Percentiles rank a stretch among this genome's conserved stretches.
These are phyloP conservation scores for Oceanites oceanicus DNA, from an alignment of 2,113 vertebrate genomes.

Conservation along the genomic window DNA sequence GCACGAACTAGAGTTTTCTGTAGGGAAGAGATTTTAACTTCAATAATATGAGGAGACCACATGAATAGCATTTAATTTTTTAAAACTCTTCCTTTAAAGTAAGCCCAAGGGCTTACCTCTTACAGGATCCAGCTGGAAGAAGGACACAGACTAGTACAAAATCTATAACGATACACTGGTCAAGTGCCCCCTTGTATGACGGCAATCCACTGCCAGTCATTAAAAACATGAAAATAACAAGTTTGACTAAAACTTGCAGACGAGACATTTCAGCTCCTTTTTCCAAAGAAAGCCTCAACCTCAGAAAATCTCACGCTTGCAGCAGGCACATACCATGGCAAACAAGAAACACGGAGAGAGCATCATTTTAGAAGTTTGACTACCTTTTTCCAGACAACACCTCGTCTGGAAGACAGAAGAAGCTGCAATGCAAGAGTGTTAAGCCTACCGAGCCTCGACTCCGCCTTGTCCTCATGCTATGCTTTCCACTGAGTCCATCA, in stretches of 20 bases:
- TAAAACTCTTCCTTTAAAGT: background rate
- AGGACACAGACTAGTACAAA: background rate
- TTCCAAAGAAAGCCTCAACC: background rate
- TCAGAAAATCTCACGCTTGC: background rate
- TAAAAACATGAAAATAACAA: background rate
- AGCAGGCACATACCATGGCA: background rate
- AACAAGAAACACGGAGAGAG: background rate
- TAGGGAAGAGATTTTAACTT: background rate
- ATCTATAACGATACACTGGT: background rate
- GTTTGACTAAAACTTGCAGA: background rate
- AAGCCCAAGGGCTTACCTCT: background rate
- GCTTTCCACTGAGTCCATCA: conserved; percentile 96
- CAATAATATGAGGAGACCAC: background rate
- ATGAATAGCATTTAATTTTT: background rate
- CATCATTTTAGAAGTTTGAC: rapidly evolving
- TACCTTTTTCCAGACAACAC: background rate
- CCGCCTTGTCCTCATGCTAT: conserved; percentile 99
- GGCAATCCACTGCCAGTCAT: background rate
- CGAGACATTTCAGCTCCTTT: background rate
- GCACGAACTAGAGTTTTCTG: background rate
- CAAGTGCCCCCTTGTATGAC: background rate
- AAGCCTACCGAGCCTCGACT: conserved; percentile 92
- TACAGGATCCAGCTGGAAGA: background rate
- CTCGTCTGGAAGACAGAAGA: background rate
- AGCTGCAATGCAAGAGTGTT: background rate